Evolutionary conservation across 1,140 invertebrate species (phyloP), one percentile per base, ranked within the genome.

Genomic region (Lepidurus couesii): DNA sequence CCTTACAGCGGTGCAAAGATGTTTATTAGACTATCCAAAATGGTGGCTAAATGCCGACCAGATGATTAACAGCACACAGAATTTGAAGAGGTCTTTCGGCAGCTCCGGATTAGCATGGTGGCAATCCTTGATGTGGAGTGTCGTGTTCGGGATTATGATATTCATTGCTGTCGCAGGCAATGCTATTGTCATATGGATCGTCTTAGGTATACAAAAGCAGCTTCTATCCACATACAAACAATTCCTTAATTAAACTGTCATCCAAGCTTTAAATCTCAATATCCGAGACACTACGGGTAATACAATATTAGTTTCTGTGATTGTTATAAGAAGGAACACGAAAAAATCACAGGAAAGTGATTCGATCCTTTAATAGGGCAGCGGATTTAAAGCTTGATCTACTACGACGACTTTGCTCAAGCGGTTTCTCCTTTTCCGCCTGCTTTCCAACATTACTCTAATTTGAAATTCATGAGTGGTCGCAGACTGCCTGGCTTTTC

Each of bases 81-180:
- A 65, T 16, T 10, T 65, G 53, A 13, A 13, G 16, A 65, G 21
- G 53, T n/a, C 53, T 13, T 9, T 21, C 8, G 53, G n/a, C 53
- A 65, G 9, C 7, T n/a, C 53, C 9, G 13, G 53, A 65, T 65
- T 65, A 65, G 53, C 53, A 21, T 65, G 53, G 53, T 65, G 53
- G 53, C 16, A 65, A 65, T 65, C 53, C 53, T 65, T 65, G 53
- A 65, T 65, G 53, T 65, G 53, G 53, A 65, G 53, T 65, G 53
- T 65, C 53, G 53, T 65, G 21, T 65, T 65, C 8, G 53, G 53
- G n/a, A 9, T 65, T 7, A 65, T 65, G 53, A 65, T 65, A 65
- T 65, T 65, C 53, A 21, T 65, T 21, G 53, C 53, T 65, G 53
- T 65, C 53, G 53, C 53, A 13, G 53, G 53, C 16, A 65, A 65